Percentiles rank a stretch among this genome's conserved stretches.
phyloP scores from a whole-genome alignment of 2,113 vertebrate species.

The Daboia siamensis region DNA sequence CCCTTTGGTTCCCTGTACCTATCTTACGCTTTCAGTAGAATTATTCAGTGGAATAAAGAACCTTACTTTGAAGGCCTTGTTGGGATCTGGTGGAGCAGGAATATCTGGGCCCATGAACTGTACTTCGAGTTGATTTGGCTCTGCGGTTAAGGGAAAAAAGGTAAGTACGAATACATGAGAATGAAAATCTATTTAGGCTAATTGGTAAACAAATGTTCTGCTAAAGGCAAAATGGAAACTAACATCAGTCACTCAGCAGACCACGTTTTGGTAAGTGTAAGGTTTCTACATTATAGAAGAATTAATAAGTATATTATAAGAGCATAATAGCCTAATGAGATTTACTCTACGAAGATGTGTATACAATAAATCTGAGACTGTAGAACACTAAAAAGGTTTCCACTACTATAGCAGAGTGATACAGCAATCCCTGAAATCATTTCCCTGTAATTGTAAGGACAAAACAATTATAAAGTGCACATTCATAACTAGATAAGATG shows the following conservation, averaged over 20 bases:
- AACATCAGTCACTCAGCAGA: neutral
- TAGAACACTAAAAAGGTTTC: neutral
- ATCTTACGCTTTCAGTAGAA: neutral
- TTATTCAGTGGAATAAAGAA: neutral
- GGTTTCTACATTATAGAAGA: neutral
- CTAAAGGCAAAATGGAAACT: neutral
- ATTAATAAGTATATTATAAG: neutral
- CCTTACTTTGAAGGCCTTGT: slow-evolving; percentile 82
- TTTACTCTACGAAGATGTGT: neutral
- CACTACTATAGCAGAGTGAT: neutral
- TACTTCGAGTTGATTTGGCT: slow-evolving; percentile 74
- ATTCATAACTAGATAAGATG: neutral
- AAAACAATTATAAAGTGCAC: neutral
- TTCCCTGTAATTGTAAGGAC: neutral
- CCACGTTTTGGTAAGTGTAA: neutral
- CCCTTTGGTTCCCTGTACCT: neutral
- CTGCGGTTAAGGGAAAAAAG: slow-evolving; percentile 64
- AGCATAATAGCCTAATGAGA: neutral
- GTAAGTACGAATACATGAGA: neutral
- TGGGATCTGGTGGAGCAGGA: slow-evolving; percentile 79
- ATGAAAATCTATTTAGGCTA: neutral
- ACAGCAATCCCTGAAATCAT: neutral
- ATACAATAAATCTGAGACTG: neutral
- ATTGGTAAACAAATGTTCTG: neutral
- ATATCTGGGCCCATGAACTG: slow-evolving; percentile 79